Percentiles rank a stretch among this genome's conserved stretches.
These are phyloP conservation scores for Progne subis DNA, from an alignment of 2,113 vertebrate genomes.

Conservation along the genomic window DNA sequence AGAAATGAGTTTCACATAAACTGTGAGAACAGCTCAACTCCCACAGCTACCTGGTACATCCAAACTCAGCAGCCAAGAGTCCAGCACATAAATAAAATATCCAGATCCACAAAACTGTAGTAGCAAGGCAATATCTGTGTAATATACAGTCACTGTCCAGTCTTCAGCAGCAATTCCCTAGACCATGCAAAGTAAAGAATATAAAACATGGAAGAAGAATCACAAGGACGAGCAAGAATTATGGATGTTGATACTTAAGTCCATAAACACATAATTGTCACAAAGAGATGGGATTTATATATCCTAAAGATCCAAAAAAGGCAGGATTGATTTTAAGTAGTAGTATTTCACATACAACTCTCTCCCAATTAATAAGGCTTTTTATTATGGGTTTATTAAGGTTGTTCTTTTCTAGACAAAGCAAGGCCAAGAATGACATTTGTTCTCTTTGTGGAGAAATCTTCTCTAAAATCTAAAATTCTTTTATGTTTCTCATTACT, in stretches of 20 bases:
- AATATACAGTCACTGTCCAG: neutral
- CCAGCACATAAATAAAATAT: neutral
- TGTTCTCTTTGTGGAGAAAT: neutral
- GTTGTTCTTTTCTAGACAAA: neutral
- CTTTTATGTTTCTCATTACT: neutral
- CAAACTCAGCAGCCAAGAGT: neutral
- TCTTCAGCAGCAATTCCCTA: neutral
- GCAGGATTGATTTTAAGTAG: neutral
- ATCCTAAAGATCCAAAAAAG: neutral
- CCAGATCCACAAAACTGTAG: neutral
- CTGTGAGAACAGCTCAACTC: neutral
- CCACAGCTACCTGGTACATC: neutral
- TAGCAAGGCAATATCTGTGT: neutral
- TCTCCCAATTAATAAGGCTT: neutral
- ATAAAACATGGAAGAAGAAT: neutral
- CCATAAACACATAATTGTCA: accelerated
- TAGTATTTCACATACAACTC: neutral
- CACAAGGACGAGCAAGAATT: neutral
- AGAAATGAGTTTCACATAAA: neutral
- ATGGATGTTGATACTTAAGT: neutral
- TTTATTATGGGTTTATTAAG: neutral
- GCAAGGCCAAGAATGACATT: neutral
- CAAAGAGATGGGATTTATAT: neutral
- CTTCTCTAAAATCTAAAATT: neutral
- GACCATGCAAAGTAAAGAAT: neutral